phyloP scores from a whole-genome alignment of 2,888 invertebrate species.

The Nezara viridula region DNA sequence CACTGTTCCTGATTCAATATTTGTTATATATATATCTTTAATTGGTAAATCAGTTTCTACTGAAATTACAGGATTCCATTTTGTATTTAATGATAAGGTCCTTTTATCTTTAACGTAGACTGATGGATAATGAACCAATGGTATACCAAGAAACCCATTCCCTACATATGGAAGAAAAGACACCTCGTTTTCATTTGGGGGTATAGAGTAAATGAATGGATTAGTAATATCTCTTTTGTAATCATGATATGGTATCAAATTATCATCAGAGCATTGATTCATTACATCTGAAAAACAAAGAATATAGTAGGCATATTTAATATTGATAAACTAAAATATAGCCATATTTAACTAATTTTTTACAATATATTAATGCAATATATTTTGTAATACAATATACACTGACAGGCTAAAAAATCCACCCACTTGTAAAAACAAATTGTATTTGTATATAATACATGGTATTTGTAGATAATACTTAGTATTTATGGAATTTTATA shows the following conservation, averaged over 20 bases:
- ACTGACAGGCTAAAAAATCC: too few relatives aligned
- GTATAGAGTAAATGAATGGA: slow-evolving; percentile 70
- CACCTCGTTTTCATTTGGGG: slow-evolving; percentile 70
- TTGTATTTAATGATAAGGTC: slow-evolving; percentile 76
- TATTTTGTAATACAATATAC: too few relatives aligned
- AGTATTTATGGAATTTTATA: too few relatives aligned
- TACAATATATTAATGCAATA: too few relatives aligned
- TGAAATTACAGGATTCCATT: slow-evolving; percentile 77
- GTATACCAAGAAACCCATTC: slow-evolving; percentile 80
- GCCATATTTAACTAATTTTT: background rate
- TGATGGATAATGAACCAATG: slow-evolving; percentile 75
- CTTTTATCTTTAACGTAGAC: slow-evolving; percentile 79
- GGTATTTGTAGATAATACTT: too few relatives aligned
- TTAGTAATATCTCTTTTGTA: slow-evolving; percentile 77
- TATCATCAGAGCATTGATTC: slow-evolving; percentile 78
- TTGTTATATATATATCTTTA: slow-evolving; percentile 79
- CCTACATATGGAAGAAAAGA: slow-evolving; percentile 82
- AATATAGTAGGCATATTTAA: background rate
- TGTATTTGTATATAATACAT: too few relatives aligned
- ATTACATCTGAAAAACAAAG: slow-evolving; percentile 69
- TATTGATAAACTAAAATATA: background rate
- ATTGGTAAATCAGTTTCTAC: slow-evolving; percentile 71
- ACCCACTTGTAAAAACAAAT: too few relatives aligned
- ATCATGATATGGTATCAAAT: slow-evolving; percentile 74
- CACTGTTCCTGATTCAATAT: slow-evolving; percentile 70